phyloP scores from a whole-genome alignment of 2,888 invertebrate genomes.

The Epinotia nisella region DNA sequence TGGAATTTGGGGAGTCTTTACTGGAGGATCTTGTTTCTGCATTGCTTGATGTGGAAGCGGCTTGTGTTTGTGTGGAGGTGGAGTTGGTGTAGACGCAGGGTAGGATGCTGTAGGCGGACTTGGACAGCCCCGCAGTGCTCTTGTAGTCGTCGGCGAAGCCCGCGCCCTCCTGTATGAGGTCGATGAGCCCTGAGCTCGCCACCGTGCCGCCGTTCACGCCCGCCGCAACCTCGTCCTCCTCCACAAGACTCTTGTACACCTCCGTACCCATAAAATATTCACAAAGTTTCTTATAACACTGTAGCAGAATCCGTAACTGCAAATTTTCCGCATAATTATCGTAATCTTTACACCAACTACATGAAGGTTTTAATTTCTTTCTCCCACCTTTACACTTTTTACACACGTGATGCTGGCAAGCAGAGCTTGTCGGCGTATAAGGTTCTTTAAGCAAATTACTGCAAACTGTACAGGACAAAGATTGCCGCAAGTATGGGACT shows the following conservation, averaged over 20 bases:
- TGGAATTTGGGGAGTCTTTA: constrained; percentile 74
- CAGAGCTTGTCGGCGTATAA: constrained; percentile 89
- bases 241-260: constrained; percentile 86
- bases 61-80: constrained; percentile 77
- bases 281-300: constrained; percentile 96
- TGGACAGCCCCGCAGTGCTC: constrained; percentile 89
- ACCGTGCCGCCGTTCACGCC: constrained; percentile 81
- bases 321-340: constrained; percentile 92
- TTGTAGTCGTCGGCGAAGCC: constrained; percentile 91
- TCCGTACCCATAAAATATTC: constrained; percentile 91
- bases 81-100: constrained; percentile 90
- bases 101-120: constrained; percentile 89
- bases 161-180: constrained; percentile 92
- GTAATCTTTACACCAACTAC: constrained; percentile 94
- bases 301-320: constrained; percentile 90
- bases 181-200: constrained; percentile 86
- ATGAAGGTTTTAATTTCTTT: constrained; percentile 93
- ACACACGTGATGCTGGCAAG: constrained; percentile 96
- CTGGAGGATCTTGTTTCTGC: constrained; percentile 64
- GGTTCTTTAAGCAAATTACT: constrained; percentile 93
- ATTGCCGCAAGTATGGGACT: constrained; percentile 93
- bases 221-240: constrained; percentile 81
- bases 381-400: constrained; percentile 92
- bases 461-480: constrained; percentile 95
- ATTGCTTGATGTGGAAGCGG: constrained; percentile 67